A percentile compares a stretch with the other conserved stretches of the same genome.
Evolutionary conservation across 1,140 invertebrate genomes (phyloP).

Genomic region (Drosophila erecta): DNA sequence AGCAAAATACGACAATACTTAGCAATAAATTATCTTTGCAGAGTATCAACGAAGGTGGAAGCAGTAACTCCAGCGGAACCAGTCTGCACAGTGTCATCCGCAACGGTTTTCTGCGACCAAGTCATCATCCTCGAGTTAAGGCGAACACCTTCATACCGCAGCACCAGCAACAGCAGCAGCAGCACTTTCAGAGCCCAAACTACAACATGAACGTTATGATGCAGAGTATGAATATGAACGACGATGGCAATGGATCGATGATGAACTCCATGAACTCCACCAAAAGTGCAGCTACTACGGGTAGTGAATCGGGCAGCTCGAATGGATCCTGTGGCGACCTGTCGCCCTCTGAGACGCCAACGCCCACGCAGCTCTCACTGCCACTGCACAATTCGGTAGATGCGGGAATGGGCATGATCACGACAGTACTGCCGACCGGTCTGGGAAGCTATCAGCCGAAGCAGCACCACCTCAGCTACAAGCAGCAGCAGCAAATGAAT

Average conservation of each 20-base stretch:
- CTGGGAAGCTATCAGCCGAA: slow-evolving; percentile 52
- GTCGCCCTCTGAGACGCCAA: slow-evolving; percentile 81
- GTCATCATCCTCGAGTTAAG: slow-evolving; percentile 72
- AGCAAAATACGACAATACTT: too few species aligned
- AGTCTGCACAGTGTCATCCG: slow-evolving; percentile 76
- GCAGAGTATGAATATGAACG: slow-evolving; percentile 75
- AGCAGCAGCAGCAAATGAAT: slow-evolving; percentile 62
- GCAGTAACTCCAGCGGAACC: slow-evolving; percentile 48
- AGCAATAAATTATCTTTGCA: slow-evolving; percentile 18
- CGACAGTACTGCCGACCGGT: slow-evolving; percentile 42
- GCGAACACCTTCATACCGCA: slow-evolving; percentile 68
- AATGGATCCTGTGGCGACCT: slow-evolving; percentile 79
- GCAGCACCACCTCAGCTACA: slow-evolving; percentile 76
- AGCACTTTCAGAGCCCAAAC: slow-evolving; percentile 65
- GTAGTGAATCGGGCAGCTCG: slow-evolving; percentile 82
- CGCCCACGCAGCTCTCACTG: slow-evolving; percentile 47
- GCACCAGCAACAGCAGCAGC: slow-evolving; percentile 60
- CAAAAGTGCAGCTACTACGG: slow-evolving; percentile 70
- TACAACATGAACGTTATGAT: slow-evolving; percentile 68
- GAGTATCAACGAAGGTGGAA: slow-evolving; percentile 63
- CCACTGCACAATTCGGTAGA: slow-evolving; percentile 43
- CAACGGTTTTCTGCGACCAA: slow-evolving; percentile 72
- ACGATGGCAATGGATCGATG: slow-evolving; percentile 59
- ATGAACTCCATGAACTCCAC: slow-evolving; percentile 57
- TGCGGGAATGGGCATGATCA: slow-evolving; percentile 38